Evolutionary conservation across 2,888 invertebrate genomes (phyloP).

Genomic region (Zygothrica quintamaculata): DNA sequence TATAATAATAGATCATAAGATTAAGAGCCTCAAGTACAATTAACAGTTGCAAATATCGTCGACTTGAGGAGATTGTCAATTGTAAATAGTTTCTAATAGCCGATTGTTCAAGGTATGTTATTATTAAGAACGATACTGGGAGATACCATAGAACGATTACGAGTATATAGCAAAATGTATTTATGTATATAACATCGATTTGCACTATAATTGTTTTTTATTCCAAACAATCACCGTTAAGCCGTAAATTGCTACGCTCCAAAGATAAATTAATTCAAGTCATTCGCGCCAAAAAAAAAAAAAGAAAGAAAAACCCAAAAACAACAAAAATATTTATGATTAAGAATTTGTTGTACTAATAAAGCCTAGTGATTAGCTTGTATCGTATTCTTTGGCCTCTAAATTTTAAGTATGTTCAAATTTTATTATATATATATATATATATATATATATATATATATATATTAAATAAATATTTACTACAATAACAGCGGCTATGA

Average conservation of each 20-base stretch:
- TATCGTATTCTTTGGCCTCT: slow-evolving; percentile 3
- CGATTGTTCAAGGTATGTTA: too few species aligned
- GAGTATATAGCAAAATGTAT: slow-evolving; percentile 24
- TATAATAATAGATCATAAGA: too few species aligned
- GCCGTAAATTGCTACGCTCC: slow-evolving; percentile 56
- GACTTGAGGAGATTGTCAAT: too few species aligned
- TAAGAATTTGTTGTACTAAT: slow-evolving; percentile 50
- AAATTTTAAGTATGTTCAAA: neutral
- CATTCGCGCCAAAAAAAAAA: slow-evolving; percentile 51
- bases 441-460: neutral
- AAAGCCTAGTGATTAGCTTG: slow-evolving; percentile 54
- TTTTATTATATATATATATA: neutral
- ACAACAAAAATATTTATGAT: too few species aligned
- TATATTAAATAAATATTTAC: slow-evolving; percentile 25
- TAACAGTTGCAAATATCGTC: too few species aligned
- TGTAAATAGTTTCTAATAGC: too few species aligned
- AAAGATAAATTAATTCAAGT: slow-evolving; percentile 69
- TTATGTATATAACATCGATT: slow-evolving; percentile 54
- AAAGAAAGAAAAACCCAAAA: too few species aligned
- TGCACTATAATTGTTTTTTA: slow-evolving; percentile 65
- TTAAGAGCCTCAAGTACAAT: too few species aligned
- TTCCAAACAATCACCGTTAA: slow-evolving; percentile 72
- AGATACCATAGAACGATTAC: too few species aligned
- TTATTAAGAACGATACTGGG: slow-evolving; percentile 30
- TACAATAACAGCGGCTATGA: too few species aligned